Base-by-base conservation (phyloP, 2,797 vertebrate species). In the Lacerta viridis region DNA sequence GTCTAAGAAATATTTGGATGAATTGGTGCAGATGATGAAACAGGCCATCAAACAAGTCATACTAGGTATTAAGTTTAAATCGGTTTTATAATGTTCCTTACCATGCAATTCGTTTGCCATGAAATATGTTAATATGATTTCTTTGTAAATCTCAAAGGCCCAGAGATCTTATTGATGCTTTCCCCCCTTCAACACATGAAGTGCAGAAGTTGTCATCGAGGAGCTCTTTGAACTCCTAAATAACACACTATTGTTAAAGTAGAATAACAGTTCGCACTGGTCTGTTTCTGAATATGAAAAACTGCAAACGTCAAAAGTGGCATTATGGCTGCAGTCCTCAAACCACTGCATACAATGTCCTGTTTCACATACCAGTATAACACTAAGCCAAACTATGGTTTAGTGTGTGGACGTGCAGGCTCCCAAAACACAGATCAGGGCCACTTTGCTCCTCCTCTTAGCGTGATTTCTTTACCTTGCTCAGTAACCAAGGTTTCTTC, bases 51-150 rank as follows among this genome's bases (percentile, higher is more conserved):
- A 64, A 23, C 27, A 81, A 80, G 50, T 20, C 46, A 87, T 50
- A 6, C 86, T 86, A 79, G 75, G 61, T 46, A 3, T 71, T n/a
- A 8, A 50, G 66, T 86, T 78, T n/a, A 41, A 69, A 80, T 80
- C 36, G 64, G 36, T 81, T 80, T 81, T 81, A 64, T 27, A 25
- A 20, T 43, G 41, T 84, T 72, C n/a, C 9, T 15, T 29, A 69
- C 43, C 25, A 5, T 79, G 20, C 23, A 50, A 50, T 69, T 79
- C 36, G 50, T 68, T 82, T 82, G 43, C 39, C 43, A 17, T 82
- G 68, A n/a, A 82, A 68, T 82, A 55, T 27, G 13, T 68, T 66
- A 69, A 43, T 39, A 33, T 79, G 18, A 79, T 59, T 39, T 17
- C 77, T 59, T 46, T 55, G 29, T n/a, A 33, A 55, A 10, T 59